Evolutionary conservation across 2,113 vertebrate species (phyloP), one percentile per base, ranked within the genome.

Genomic region (Nibea coibor): DNA sequence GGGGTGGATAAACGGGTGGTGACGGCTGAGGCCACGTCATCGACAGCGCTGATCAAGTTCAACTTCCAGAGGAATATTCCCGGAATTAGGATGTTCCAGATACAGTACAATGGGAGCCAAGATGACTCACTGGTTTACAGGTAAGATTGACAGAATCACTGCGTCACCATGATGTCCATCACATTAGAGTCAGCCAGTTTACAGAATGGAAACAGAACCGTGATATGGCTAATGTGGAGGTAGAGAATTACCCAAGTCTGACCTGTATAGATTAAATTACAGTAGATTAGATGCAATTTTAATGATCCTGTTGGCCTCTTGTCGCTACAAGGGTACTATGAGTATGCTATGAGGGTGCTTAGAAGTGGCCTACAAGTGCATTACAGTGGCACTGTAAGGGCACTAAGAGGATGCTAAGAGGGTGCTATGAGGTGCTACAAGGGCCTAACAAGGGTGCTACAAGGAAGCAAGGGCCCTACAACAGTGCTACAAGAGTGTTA

Each of bases 61-160:
- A 97, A 99, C 93, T 99, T 99, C 89, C 98, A 99, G 94, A 97
- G 97, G 94, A 99, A 97, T 90, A 99, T 99, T 77, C 98, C 98
- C 0, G 98, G 98, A 58, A 99, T 99, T 73, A 96, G 98, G 86
- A 99, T 99, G 98, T 99, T 99, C 95, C 98, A 99, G 93, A 99
- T 99, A 78, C 98, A 99, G 93, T 99, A 99, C 93, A 99, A 99
- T 10, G 98, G 98, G 75, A 98, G 96, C 91, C 98, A 98, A 0
- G 98, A 99, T 78, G 98, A 99, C 94, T 99, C 98, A 8, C 96
- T 99, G 89, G 98, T 99, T 93, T 99, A 99, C 96, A 98, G 98
- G 98, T 99, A 95, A 96, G 96, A 81, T 26, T 47, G 53, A 79
- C 65, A 39, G 45, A 4, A 20, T 28, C 16, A 4, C 1, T n/a